Evolutionary conservation across 2,797 vertebrate species (phyloP), one percentile per base, ranked within the genome.

Genomic region (Sitta carolinensis): DNA sequence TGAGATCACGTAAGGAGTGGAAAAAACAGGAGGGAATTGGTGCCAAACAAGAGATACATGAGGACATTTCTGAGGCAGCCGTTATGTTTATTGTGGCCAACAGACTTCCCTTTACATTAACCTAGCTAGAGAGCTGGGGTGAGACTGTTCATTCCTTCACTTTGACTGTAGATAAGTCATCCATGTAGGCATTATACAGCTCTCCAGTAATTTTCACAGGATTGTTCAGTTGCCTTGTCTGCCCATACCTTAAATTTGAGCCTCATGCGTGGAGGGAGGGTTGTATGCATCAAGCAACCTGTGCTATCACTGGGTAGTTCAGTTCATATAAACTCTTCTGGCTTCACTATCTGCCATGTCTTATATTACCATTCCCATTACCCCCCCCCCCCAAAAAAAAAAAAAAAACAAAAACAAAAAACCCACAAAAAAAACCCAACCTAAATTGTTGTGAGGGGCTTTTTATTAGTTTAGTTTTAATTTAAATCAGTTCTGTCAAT

Each of bases 401-500:
- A 18, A 25, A 66, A 63, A 61, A 68, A 70, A 63, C 36, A 36
- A 36, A 36, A n/a, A n/a, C n/a, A 63, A 20, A 19, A 14, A 9
- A 13, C 8, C 20, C 43, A 10, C 21, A 21, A 15, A 34, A 55
- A 57, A 36, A 6, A 0, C 4, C 0, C 4, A 30, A n/a, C 36
- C 36, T 36, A 5, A 2, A 20, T 51, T 88, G 13, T 67, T 87
- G 62, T 26, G 40, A 82, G 40, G 27, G 40, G 20, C 10, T 82
- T 87, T 89, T 89, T 82, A 29, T 55, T 78, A 74, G 13, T 7
- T 66, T 84, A 62, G n/a, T 59, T 79, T 84, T 76, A 79, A 76
- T 64, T 81, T 63, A 55, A n/a, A 72, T 72, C 7, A 11, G 32
- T 83, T 83, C 16, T 63, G 8, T 52, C 30, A 14, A 15, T 9